Percentiles rank a stretch among this genome's conserved stretches.
Evolutionary conservation across 2,797 vertebrate species (phyloP).

Genomic region (Characodon lateralis): DNA sequence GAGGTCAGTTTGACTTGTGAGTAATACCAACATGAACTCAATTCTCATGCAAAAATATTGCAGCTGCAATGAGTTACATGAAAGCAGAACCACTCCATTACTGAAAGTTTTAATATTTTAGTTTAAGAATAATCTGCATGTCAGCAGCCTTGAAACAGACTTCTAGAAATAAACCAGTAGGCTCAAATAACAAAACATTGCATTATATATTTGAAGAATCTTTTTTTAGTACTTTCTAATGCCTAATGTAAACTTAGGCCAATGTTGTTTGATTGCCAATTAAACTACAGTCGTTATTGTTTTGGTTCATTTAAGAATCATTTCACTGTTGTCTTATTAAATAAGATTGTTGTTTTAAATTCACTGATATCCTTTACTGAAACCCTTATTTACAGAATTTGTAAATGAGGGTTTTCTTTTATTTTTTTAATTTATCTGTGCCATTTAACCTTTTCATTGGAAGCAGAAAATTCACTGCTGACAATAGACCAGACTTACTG

Average conservation of each 20-base stretch:
- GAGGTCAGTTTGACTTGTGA: constrained; percentile 1
- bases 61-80: neutral
- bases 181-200: no score
- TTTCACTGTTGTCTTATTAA: constrained; percentile 6
- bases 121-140: no score
- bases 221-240: constrained; percentile 17
- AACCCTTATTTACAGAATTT: neutral
- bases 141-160: no score
- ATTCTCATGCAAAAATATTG: neutral
- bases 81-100: neutral
- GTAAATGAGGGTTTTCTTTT: neutral
- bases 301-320: constrained; percentile 5
- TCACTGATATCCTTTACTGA: neutral
- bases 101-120: constrained; percentile 4
- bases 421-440: neutral
- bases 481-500: neutral
- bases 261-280: constrained; percentile 6
- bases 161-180: no score
- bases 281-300: constrained; percentile 1
- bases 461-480: neutral
- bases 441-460: neutral
- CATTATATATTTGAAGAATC: neutral
- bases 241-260: constrained; percentile 11
- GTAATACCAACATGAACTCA: neutral
- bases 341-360: constrained; percentile 10